A percentile compares a stretch with the other conserved stretches of the same genome.
phyloP scores from a whole-genome alignment of 2,797 vertebrate genomes.

The Neostethus bicornis region DNA sequence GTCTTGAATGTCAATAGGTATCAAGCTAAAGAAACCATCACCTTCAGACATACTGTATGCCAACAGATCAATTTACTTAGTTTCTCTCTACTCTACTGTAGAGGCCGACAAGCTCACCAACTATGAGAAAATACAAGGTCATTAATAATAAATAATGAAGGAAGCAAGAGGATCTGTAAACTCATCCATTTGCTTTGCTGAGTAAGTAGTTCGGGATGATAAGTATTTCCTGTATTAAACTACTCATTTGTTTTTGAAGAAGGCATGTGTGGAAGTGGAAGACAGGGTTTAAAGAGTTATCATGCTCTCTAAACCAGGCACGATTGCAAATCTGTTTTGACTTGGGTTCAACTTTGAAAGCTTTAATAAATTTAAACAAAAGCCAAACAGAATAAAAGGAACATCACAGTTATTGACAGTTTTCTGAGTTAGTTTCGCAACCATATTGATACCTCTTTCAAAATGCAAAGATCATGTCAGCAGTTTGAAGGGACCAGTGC shows the following conservation, averaged over 20 bases:
- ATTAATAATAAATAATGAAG: conserved; percentile 75
- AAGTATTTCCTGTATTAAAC: conserved; percentile 53
- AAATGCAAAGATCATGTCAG: not conserved
- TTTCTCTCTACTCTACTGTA: conserved; percentile 20
- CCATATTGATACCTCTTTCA: not conserved
- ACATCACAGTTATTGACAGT: not conserved
- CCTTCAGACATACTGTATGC: conserved; percentile 34
- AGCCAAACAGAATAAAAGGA: not conserved
- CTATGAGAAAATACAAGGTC: conserved; percentile 53
- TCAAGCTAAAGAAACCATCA: conserved; percentile 23
- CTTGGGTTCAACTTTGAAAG: too few relatives aligned
- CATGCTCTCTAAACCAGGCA: too few relatives aligned
- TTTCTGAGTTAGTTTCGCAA: too few relatives aligned
- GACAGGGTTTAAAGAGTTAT: conserved; percentile 18
- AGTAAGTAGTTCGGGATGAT: conserved; percentile 63
- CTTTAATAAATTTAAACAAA: not conserved
- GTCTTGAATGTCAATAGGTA: conserved; percentile 29
- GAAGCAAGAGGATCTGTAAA: conserved; percentile 55
- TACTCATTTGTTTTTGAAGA: conserved; percentile 35
- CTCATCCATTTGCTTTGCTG: conserved; percentile 56
- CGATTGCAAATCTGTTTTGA: not conserved
- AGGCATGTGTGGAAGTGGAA: conserved; percentile 33
- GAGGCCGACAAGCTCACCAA: conserved; percentile 41
- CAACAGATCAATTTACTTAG: conserved; percentile 44
- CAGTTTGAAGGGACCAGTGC: not conserved